Base-by-base conservation (phyloP, 2,797 vertebrate genomes). In the Stomatorhinus walkeri region DNA sequence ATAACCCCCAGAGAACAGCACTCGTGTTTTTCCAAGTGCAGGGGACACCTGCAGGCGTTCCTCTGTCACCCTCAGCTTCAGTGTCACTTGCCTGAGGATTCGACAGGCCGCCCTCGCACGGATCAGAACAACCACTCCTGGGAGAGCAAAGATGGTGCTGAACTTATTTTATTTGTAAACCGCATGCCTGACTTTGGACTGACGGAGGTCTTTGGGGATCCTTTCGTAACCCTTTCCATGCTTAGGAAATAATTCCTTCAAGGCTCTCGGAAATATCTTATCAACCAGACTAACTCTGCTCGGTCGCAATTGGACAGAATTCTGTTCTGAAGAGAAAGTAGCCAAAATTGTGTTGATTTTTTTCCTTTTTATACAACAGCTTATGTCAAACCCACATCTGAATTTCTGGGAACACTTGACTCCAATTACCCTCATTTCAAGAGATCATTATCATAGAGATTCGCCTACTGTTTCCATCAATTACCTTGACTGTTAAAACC, bases 401-500 rank as follows among this genome's bases (percentile, higher is more conserved):
- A 72, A 72, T 36, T 72, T 72, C 64, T 72, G 64, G 64, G 64
- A 72, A 72, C 64, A 72, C 64, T 72, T 72, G 28, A 72, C 64
- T 72, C 28, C 64, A 72, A 32, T 72, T 72, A 72, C 10, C 28
- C 24, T 72, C 64, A 72, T 79, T 43, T 79, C 72, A 79, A 79
- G 72, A 43, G 32, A 43, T 43, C 6, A 79, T 79, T n/a, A 79
- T 79, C 36, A 40, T 7, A 79, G 72, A 40, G 36, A 43, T 9
- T 79, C 72, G 43, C 72, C 32, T 79, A 43, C 36, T n/a, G 72
- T 43, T 43, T 43, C 72, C 72, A 79, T 43, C 72, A 43, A 79
- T 79, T 40, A 79, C 72, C 72, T 79, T n/a, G 72, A 43, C 72
- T 40, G 36, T 43, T 79, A 79, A 79, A 79, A 43, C 72, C 72